Evolutionary conservation across 2,113 vertebrate genomes (phyloP).

Genomic region (Ptyas mucosa): DNA sequence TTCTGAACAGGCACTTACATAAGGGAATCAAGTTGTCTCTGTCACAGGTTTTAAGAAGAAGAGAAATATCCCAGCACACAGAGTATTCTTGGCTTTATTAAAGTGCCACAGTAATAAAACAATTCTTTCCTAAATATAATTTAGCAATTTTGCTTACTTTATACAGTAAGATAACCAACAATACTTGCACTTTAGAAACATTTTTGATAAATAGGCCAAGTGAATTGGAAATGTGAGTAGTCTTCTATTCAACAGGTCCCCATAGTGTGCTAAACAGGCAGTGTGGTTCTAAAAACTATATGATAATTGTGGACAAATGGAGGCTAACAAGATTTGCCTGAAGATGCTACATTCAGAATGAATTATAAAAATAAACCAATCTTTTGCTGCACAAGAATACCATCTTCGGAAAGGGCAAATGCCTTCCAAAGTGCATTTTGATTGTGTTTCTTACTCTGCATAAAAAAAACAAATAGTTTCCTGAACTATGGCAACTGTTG

Average conservation of each 20-base stretch:
- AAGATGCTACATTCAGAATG: constrained; percentile 48
- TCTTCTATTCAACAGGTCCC: constrained; percentile 53
- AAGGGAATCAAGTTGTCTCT: constrained; percentile 64
- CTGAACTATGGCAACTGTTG: not conserved
- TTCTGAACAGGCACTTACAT: constrained; percentile 78
- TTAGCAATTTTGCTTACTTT: constrained; percentile 64
- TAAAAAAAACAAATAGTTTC: not conserved
- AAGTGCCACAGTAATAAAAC: constrained; percentile 69
- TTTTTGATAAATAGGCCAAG: constrained; percentile 55
- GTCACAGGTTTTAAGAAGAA: constrained; percentile 27
- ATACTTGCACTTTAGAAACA: constrained; percentile 61
- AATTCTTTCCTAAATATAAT: constrained; percentile 66
- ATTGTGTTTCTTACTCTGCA: not conserved
- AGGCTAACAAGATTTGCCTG: constrained; percentile 39
- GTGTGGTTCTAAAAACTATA: not conserved
- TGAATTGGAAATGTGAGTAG: constrained; percentile 50
- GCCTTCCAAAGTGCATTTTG: not conserved
- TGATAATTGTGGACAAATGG: not conserved
- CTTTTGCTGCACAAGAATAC: constrained; percentile 6
- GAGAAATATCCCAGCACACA: constrained; percentile 48
- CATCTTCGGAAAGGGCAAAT: not conserved
- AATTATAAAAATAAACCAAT: constrained; percentile 34
- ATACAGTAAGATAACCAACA: constrained; percentile 69
- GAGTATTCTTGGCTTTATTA: constrained; percentile 59
- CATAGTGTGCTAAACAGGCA: not conserved